These are phyloP conservation scores for Gymnorhina tibicen DNA, from an alignment of 2,113 vertebrate genomes.

Conservation along the genomic window DNA sequence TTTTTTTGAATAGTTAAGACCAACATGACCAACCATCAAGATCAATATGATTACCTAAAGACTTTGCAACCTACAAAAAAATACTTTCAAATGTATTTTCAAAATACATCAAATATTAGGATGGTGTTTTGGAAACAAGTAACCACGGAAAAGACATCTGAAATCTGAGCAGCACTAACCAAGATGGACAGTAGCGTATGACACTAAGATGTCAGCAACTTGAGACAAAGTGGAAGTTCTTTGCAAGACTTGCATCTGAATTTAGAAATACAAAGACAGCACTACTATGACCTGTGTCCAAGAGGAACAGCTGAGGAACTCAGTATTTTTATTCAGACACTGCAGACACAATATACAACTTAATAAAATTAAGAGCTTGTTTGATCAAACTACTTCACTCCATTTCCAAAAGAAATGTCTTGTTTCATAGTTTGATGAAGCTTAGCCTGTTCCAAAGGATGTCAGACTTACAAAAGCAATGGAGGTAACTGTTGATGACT, in stretches of 20 bases:
- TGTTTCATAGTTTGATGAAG: background rate
- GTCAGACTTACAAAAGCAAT: background rate
- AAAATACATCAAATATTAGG: background rate
- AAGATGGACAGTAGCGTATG: background rate
- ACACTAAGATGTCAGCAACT: background rate
- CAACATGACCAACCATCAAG: background rate
- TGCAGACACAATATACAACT: background rate
- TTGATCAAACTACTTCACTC: background rate
- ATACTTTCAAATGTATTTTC: background rate
- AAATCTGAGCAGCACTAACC: background rate
- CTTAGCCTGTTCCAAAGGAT: background rate
- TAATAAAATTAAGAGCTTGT: background rate
- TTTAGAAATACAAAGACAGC: background rate
- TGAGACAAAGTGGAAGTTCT: background rate
- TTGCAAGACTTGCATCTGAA: background rate
- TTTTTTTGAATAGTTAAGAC: background rate
- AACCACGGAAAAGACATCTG: background rate
- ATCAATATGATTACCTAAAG: background rate
- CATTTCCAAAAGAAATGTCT: background rate
- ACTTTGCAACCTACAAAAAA: background rate
- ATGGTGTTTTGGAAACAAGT: background rate
- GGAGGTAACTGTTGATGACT: background rate
- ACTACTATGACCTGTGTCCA: background rate
- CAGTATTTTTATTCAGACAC: background rate
- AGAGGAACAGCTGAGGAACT: background rate